These are phyloP conservation scores for Erythrocercus mccallii DNA, from an alignment of 2,113 vertebrate species.

Conservation along the genomic window DNA sequence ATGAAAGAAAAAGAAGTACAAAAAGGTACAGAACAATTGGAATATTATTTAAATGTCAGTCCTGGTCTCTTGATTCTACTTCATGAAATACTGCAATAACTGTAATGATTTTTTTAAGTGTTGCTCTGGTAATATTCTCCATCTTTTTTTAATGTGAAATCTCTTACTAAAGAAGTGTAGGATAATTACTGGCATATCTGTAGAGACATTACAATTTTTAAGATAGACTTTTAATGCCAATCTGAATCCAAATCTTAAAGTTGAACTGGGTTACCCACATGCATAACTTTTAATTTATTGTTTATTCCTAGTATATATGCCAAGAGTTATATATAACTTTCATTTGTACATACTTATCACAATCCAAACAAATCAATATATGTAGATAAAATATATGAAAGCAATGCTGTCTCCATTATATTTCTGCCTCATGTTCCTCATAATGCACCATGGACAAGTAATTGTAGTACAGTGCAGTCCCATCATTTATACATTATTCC, in stretches of 20 bases:
- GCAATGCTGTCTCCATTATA: background rate
- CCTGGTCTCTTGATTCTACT: background rate
- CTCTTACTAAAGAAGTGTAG: background rate
- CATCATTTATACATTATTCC: background rate
- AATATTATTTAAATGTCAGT: background rate
- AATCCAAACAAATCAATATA: background rate
- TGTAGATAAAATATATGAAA: background rate
- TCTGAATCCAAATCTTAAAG: background rate
- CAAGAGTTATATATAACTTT: background rate
- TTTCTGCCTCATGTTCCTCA: background rate
- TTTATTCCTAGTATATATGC: background rate
- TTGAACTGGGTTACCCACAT: background rate
- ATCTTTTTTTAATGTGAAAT: background rate
- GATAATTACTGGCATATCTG: background rate
- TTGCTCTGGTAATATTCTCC: background rate
- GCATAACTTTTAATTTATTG: background rate
- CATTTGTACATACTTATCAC: background rate
- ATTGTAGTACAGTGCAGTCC: background rate
- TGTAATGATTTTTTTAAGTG: background rate
- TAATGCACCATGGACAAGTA: background rate
- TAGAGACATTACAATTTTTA: background rate
- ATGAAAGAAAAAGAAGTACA: background rate
- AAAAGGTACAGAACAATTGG: background rate
- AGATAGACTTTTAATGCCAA: background rate
- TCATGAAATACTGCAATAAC: background rate